These are phyloP conservation scores for Drosophila buzzatii DNA, from an alignment of 2,888 invertebrate genomes.

Conservation along the genomic window DNA sequence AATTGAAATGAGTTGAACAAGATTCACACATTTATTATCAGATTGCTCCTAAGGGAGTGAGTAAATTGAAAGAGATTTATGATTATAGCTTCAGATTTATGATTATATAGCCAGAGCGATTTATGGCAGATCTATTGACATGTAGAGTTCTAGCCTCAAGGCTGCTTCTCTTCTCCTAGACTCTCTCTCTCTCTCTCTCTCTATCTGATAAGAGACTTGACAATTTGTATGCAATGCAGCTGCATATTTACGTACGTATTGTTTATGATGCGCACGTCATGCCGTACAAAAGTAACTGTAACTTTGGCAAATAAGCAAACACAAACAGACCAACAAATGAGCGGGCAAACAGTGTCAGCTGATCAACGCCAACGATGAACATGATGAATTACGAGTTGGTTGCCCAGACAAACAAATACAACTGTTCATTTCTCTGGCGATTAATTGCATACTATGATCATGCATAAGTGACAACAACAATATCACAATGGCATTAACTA, in stretches of 20 bases:
- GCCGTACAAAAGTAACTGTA: conserved; percentile 49
- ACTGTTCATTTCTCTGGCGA: conserved; percentile 60
- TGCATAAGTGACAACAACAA: conserved; percentile 29
- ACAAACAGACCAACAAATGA: background rate
- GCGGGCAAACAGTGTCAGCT: conserved; percentile 39
- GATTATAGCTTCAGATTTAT: background rate
- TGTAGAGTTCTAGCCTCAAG: background rate
- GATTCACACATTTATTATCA: conserved; percentile 51
- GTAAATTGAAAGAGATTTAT: background rate
- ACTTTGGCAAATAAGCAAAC: conserved; percentile 27
- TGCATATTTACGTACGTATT: conserved; percentile 33
- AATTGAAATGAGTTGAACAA: conserved; percentile 27
- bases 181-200: too few species aligned
- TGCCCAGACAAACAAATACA: conserved; percentile 45
- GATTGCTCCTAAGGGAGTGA: background rate
- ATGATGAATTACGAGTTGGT: conserved; percentile 49
- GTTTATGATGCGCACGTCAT: conserved; percentile 57
- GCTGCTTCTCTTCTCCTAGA: background rate
- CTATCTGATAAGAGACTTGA: conserved; percentile 21
- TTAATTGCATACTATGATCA: conserved; percentile 53
- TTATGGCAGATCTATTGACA: background rate
- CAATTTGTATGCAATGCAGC: conserved; percentile 60
- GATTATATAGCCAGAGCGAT: too few species aligned
- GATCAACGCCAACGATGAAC: conserved; percentile 43
- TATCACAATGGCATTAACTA: conserved; percentile 27